phyloP scores from a whole-genome alignment of 2,888 invertebrate genomes.

The Lycophotia porphyrea region DNA sequence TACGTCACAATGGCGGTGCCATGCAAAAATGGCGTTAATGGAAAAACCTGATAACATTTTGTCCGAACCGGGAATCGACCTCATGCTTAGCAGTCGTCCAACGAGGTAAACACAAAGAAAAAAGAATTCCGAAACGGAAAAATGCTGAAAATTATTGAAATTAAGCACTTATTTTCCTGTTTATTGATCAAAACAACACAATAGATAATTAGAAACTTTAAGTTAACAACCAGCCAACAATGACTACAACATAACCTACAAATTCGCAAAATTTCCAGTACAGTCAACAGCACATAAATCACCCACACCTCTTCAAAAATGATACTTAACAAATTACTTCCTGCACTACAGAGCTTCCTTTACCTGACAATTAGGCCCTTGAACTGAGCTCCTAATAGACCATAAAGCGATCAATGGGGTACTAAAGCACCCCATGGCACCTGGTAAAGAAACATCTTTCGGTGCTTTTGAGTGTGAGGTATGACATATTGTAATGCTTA shows the following conservation, averaged over 20 bases:
- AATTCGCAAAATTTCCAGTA: slow-evolving; percentile 4
- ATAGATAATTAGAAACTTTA: background rate
- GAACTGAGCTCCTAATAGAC: slow-evolving; percentile 65
- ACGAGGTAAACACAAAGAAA: too few species aligned
- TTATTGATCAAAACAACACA: background rate
- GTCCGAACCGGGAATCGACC: too few species aligned
- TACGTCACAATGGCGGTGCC: slow-evolving; percentile 74
- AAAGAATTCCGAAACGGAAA: background rate
- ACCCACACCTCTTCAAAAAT: slow-evolving; percentile 42
- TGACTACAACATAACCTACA: background rate
- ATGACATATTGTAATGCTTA: slow-evolving; percentile 20
- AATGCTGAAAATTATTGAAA: background rate
- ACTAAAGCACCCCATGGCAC: slow-evolving; percentile 64
- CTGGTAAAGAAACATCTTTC: slow-evolving; percentile 73
- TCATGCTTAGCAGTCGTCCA: too few species aligned
- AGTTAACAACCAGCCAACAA: background rate
- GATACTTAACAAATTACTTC: slow-evolving; percentile 73
- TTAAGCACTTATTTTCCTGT: background rate
- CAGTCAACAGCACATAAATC: slow-evolving; percentile 50
- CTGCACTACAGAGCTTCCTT: slow-evolving; percentile 66
- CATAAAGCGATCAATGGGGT: slow-evolving; percentile 70
- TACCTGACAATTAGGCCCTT: slow-evolving; percentile 73
- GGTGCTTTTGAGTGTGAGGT: slow-evolving; percentile 29
- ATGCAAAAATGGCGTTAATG: too few species aligned
- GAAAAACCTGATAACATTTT: too few species aligned